phyloP scores from a whole-genome alignment of 2,113 vertebrate genomes.

The Pontoporia blainvillei region DNA sequence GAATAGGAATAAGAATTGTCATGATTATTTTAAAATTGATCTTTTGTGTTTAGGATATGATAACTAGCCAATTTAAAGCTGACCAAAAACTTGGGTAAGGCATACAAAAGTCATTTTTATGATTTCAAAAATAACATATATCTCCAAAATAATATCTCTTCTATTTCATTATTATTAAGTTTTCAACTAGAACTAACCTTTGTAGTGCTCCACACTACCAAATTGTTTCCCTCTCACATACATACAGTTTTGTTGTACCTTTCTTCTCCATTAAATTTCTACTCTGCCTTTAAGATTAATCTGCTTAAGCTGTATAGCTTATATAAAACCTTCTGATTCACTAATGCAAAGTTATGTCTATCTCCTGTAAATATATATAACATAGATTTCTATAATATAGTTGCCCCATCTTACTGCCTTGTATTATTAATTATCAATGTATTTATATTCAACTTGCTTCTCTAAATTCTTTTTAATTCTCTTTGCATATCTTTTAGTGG shows the following conservation, averaged over 20 bases:
- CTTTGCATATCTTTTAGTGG: not conserved
- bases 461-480: not conserved
- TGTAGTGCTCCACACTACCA: not conserved
- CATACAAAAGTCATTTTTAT: not conserved
- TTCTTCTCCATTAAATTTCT: not conserved
- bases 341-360: not conserved
- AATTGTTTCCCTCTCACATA: not conserved
- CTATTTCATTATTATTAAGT: not conserved
- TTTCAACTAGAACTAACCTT: not conserved
- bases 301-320: not conserved
- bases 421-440: not conserved
- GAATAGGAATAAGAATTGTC: not conserved
- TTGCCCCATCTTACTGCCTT: not conserved
- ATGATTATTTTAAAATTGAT: not conserved
- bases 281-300: not conserved
- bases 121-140: not conserved
- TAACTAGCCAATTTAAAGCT: not conserved
- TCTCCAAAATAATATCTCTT: not conserved
- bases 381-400: not conserved
- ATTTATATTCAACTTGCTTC: not conserved
- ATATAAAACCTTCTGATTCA: not conserved
- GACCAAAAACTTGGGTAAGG: not conserved
- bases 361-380: not conserved
- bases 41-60: not conserved
- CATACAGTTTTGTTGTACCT: not conserved